phyloP scores from a whole-genome alignment of 2,113 vertebrate species.

The Albula glossodonta region DNA sequence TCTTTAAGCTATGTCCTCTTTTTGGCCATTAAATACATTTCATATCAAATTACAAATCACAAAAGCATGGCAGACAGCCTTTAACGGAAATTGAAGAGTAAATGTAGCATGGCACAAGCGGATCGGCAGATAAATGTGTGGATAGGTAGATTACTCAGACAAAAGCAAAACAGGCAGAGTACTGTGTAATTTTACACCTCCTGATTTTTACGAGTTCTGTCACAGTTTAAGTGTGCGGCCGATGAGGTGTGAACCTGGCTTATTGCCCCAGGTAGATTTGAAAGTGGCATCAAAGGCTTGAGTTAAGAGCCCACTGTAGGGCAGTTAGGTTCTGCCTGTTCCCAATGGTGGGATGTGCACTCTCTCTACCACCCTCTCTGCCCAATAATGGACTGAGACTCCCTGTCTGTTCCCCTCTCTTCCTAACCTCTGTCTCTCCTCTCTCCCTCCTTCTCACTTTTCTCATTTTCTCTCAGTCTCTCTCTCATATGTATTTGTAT shows the following conservation, averaged over 20 bases:
- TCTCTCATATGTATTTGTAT: slow-evolving; percentile 8
- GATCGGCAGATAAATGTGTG: not conserved
- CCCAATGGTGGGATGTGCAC: not conserved
- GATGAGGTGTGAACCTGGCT: slow-evolving; percentile 6
- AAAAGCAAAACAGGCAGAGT: not conserved
- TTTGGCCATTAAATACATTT: not conserved
- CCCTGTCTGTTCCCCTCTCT: slow-evolving; percentile 4
- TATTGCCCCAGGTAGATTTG: slow-evolving; percentile 24
- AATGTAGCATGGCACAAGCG: not conserved
- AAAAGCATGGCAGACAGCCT: slow-evolving; percentile 13
- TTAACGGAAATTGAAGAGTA: slow-evolving; percentile 17
- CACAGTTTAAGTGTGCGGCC: slow-evolving; percentile 1
- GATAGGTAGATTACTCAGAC: not conserved
- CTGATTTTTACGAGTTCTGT: slow-evolving; percentile 14
- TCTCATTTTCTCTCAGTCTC: slow-evolving; percentile 12
- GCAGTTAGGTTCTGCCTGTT: not conserved
- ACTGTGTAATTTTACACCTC: slow-evolving; percentile 16
- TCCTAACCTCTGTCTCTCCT: slow-evolving; percentile 23
- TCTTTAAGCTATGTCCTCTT: not conserved
- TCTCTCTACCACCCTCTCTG: slow-evolving; percentile 17
- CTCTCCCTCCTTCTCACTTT: slow-evolving; percentile 13
- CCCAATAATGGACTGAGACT: slow-evolving; percentile 43
- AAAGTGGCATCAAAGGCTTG: slow-evolving; percentile 36
- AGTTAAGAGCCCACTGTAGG: slow-evolving; percentile 20
- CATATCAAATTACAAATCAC: slow-evolving; percentile 18